Base-by-base conservation (phyloP, 2,797 vertebrate genomes). In the Chaunax sp. region DNA sequence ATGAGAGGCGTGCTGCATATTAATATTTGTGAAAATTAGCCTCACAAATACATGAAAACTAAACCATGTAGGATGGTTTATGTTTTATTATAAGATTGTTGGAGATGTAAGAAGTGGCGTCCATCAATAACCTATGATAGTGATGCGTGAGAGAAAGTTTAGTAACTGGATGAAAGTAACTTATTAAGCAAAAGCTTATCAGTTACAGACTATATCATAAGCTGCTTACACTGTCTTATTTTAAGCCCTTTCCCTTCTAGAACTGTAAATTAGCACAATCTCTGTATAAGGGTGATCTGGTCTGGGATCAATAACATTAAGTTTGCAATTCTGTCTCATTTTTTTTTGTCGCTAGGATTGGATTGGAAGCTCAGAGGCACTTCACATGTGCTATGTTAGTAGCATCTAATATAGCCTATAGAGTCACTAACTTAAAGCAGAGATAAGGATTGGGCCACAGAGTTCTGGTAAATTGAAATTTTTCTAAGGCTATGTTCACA, bases 21-120 rank as follows among this genome's bases (percentile, higher is more conserved):
- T 88, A 85, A 87, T 87, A 86, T 87, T 90, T 89, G 85, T 78
- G 75, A 81, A 88, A 92, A 90, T 85, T 82, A 86, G 78, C 74
- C 63, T 84, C 74, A 67, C 78, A 83, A 87, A 89, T 85, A 67
- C 72, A 80, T 81, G 60, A 75, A 82, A 82, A 75, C 53, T 57
- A 64, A 86, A 81, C 59, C 55, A 60, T 49, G 64, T 33, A 55
- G 47, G 53, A 68, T 10, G 44, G 58, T 55, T 73, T 55, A 45
- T 6, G 50, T 59, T 77, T 30, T 46, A 47, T 50, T 78, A 66
- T 50, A 46, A 64, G 44, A 40, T 23, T 25, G 46, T 4, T 22
- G 53, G 68, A 77, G 20, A 46, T 35, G 38, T 54, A 28, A 23
- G 23, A 72, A 55, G 30, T 18, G 7, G 46, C 53, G 63, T 38